Evolutionary conservation across 2,113 vertebrate species (phyloP), one percentile per base, ranked within the genome.

Genomic region (Pollachius pollachius): DNA sequence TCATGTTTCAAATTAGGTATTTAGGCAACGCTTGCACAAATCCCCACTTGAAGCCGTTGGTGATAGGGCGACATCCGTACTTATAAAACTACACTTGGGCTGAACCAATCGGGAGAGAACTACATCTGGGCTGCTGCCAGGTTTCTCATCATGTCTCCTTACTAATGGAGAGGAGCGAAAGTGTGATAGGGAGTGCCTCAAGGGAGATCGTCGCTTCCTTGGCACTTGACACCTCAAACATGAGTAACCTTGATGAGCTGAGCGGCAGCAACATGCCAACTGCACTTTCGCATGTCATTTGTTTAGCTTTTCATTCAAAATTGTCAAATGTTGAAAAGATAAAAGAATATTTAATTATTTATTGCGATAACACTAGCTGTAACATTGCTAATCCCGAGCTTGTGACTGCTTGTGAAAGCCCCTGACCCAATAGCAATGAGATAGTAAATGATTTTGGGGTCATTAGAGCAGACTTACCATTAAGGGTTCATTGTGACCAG

Each of bases 191-290:
- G 9, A 48, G 16, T 37, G 25, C 15, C 25, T 64, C 4, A 16
- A n/a, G 13, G 15, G 17, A 16, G 13, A 76, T 79, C 79, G 82
- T 84, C 70, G 83, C 76, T 80, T 79, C 81, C 59, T 4, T 73
- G 74, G 77, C 67, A 81, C 71, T 69, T 80, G 71, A 80, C 78
- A 76, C 75, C 74, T 76, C 62, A 75, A 25, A 12, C 75, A 62
- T 67, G 41, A 48, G 41, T 48, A 48, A 7, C 8, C 41, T 48
- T 13, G 65, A 69, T 18, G 25, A 34, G n/a, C 17, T 72, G 37
- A 68, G 34, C 57, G 15, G 16, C 21, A 60, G 25, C 52, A 71
- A 69, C 70, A 71, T 72, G 68, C 41, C 67, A 59, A 17, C 7
- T 52, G 67, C 73, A 69, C 41, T 48, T 48, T 48, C 37, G 17